Conservation (phyloP, 2,797 vertebrate species). For the Hephaestus fuliginosus region DNA sequence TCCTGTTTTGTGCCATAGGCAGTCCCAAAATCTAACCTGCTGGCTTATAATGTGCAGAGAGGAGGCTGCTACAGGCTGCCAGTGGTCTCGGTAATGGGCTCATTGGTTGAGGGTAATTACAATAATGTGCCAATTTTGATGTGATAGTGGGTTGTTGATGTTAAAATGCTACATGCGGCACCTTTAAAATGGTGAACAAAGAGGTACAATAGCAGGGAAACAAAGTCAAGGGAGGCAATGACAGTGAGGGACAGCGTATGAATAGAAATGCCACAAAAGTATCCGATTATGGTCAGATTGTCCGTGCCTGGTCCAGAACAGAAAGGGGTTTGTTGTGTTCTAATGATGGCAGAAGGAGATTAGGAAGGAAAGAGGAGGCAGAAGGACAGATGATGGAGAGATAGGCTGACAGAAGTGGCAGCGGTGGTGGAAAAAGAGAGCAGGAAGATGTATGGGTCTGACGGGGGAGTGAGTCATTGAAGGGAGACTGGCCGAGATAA, state of each 20-base stretch:
- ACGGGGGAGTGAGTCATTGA: constrained; percentile 82
- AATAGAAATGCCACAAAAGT: constrained; percentile 59
- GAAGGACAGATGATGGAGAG: constrained; percentile 77
- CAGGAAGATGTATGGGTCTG: constrained; percentile 80
- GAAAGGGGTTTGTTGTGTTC: constrained; percentile 63
- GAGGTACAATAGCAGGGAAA: constrained; percentile 33
- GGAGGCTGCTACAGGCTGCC: constrained; percentile 33
- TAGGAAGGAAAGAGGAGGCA: constrained; percentile 68
- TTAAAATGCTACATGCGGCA: constrained; percentile 49
- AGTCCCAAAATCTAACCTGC: constrained; percentile 34
- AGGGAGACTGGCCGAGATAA: constrained; percentile 81
- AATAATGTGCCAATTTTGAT: constrained; percentile 61
- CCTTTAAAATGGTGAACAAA: constrained; percentile 55
- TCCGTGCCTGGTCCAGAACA: constrained; percentile 36
- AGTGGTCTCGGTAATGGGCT: constrained; percentile 58
- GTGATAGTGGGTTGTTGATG: constrained; percentile 46
- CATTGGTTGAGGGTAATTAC: constrained; percentile 57
- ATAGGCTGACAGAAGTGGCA: constrained; percentile 76
- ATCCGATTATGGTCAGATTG: constrained; percentile 58
- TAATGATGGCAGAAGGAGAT: constrained; percentile 72
- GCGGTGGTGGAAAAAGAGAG: constrained; percentile 68
- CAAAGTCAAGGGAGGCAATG: constrained; percentile 32
- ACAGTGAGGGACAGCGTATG: constrained; percentile 38
- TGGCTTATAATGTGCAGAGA: constrained; percentile 29
- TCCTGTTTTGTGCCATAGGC: constrained; percentile 27